phyloP scores from a whole-genome alignment of 2,888 invertebrate species.

The Tenthredo amoena region DNA sequence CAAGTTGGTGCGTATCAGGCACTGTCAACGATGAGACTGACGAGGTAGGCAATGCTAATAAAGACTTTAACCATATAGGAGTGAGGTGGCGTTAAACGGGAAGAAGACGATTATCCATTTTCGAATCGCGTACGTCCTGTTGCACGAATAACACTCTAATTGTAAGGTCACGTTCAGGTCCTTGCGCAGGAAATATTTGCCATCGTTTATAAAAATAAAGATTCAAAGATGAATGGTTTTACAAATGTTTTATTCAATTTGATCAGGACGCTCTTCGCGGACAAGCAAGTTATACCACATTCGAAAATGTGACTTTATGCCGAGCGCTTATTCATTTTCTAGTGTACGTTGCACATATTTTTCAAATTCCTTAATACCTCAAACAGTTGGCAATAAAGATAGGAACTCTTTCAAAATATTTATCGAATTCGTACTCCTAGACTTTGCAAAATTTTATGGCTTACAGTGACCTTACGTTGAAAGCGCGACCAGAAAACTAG shows the following conservation, averaged over 20 bases:
- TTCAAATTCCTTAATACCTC: not conserved
- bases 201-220: not conserved
- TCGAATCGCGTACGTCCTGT: conserved; percentile 31
- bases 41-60: conserved; percentile 17
- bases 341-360: too few species aligned
- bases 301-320: too few species aligned
- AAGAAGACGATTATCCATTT: conserved; percentile 30
- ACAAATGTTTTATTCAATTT: too few species aligned
- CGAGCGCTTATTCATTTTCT: too few species aligned
- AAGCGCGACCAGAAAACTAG: not conserved
- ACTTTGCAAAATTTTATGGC: not conserved
- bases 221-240: not conserved
- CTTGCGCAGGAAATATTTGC: conserved; percentile 12
- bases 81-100: conserved; percentile 37
- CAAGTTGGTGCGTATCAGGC: conserved; percentile 24
- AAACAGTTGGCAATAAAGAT: not conserved
- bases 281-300: too few species aligned
- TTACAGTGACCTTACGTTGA: not conserved
- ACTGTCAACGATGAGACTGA: conserved; percentile 37
- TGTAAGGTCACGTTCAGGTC: conserved; percentile 17
- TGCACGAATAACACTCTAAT: conserved; percentile 26
- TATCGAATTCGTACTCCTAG: not conserved
- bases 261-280: too few species aligned
- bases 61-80: conserved; percentile 3
- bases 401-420: not conserved